A percentile compares a stretch with the other conserved stretches of the same genome.
These are phyloP conservation scores for Oryzias sinensis DNA, from an alignment of 2,797 vertebrate species.

Conservation along the genomic window DNA sequence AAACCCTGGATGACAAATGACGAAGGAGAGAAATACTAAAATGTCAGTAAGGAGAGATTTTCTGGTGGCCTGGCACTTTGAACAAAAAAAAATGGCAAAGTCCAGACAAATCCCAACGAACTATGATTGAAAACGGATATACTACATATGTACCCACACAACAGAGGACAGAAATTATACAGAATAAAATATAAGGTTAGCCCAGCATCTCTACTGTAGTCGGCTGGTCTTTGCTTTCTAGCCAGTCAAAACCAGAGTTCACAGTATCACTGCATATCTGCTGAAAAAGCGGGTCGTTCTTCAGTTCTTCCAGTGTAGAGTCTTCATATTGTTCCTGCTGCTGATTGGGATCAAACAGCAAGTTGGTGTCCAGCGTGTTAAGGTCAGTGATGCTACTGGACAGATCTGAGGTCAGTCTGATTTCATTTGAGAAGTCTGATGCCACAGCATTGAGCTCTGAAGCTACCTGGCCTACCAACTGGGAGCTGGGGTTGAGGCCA, in stretches of 20 bases:
- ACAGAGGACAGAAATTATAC: conserved; percentile 76
- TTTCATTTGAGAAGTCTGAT: conserved; percentile 94
- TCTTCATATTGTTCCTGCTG: conserved; percentile 99
- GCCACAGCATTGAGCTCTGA: conserved; percentile 90
- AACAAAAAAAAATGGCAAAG: conserved; percentile 91
- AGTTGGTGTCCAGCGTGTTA: conserved; percentile 95
- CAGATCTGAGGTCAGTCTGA: conserved; percentile 96
- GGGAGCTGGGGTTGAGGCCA: conserved; percentile 91
- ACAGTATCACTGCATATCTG: conserved; percentile 99
- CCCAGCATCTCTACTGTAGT: conserved; percentile 99
- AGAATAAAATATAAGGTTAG: conserved; percentile 77
- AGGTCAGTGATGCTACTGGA: conserved; percentile 99
- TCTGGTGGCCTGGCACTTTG: conserved; percentile 93
- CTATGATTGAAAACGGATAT: conserved; percentile 76
- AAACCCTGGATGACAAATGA: conserved; percentile 68
- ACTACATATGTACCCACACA: conserved; percentile 70
- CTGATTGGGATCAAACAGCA: conserved; percentile 97
- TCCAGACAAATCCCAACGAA: conserved; percentile 86
- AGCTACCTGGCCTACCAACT: conserved; percentile 92
- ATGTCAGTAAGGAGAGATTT: conserved; percentile 84
- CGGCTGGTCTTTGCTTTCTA: conserved; percentile 99
- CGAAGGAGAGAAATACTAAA: conserved; percentile 70
- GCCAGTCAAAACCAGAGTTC: conserved; percentile 97
- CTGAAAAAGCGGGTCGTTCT: conserved; percentile 98
- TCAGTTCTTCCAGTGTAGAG: conserved; percentile 98